Base-by-base conservation (phyloP, 2,888 invertebrate species). In the Oscheius sp. region DNA sequence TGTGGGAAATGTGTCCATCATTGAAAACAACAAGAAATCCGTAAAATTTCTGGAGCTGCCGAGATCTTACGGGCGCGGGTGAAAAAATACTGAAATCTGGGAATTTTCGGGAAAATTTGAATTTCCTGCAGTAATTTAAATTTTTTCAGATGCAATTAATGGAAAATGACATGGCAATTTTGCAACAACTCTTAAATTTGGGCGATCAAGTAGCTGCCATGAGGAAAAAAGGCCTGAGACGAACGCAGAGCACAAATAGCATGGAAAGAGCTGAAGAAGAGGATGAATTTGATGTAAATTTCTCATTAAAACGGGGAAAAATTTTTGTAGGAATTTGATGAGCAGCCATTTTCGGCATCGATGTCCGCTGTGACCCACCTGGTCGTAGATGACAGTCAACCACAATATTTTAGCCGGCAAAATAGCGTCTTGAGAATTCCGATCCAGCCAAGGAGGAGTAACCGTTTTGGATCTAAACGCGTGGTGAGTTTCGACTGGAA, bases 351-450 rank as follows among this genome's bases (percentile, higher is more conserved):
- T 74, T 83, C 84, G 5, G 76, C 81, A 1, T 85, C 85, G 16
- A 81, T 84, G 79, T 83, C 84, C 9, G 85, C 85, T 9, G 84
- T 86, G 58, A 86, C 86, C 27, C 82, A 77, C 18, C 75, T 86
- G 13, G 85, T 84, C 66, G 85, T 85, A 18, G 84, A 82, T 46
- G 84, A 83, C 63, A 82, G 80, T 9, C 73, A 70, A 45, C 83
- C 83, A 23, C 83, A 87, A 72, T 87, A 85, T 80, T 87, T 87
- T 74, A 87, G 86, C 35, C 77, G 87, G 25, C 85, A 87, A 72
- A 87, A 87, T 74, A 86, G 86, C 46, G 87, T 86, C 29, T 81
- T 87, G 25, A 82, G 87, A 45, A 87, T 87, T 70, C 87, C 87
- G 25, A 87, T 87, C 64, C 86, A 86, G 5, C 87, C 87, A 1